phyloP scores from a whole-genome alignment of 2,888 invertebrate genomes.

The Oxystoma pomonae region DNA sequence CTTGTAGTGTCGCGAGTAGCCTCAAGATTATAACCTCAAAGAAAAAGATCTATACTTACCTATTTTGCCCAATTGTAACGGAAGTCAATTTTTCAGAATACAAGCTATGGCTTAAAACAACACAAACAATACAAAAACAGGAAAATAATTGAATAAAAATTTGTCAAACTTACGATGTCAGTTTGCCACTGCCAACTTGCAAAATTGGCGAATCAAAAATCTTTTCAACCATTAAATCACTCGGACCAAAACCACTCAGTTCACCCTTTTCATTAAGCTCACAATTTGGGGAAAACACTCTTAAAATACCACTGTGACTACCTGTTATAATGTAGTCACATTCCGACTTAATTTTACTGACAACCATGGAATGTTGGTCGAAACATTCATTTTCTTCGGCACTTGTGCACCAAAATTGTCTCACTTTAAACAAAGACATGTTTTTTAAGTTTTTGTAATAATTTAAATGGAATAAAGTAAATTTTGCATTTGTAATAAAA shows the following conservation, averaged over 20 bases:
- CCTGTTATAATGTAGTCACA: constrained; percentile 76
- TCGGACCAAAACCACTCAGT: constrained; percentile 51
- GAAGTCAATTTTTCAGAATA: too few relatives aligned
- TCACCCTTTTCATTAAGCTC: constrained; percentile 44
- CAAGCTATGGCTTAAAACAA: too few relatives aligned
- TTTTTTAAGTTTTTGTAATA: too few relatives aligned
- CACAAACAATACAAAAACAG: too few relatives aligned
- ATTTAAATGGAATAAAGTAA: too few relatives aligned
- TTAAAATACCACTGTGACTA: constrained; percentile 74
- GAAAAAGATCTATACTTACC: too few relatives aligned
- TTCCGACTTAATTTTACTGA: constrained; percentile 53
- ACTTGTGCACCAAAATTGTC: constrained; percentile 82
- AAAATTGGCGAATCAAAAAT: constrained; percentile 71
- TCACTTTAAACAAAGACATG: constrained; percentile 92
- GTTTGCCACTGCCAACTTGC: constrained; percentile 77
- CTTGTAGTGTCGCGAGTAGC: too few relatives aligned
- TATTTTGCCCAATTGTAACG: too few relatives aligned
- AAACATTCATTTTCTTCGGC: constrained; percentile 60
- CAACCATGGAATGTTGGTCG: constrained; percentile 50
- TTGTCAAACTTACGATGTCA: constrained; percentile 84
- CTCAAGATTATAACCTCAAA: too few relatives aligned
- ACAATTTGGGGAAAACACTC: constrained; percentile 65
- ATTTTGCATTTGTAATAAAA: too few relatives aligned
- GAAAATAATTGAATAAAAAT: too few relatives aligned
- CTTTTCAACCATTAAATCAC: constrained; percentile 73